Evolutionary conservation across 2,113 vertebrate genomes (phyloP).

Genomic region (Uria lomvia): DNA sequence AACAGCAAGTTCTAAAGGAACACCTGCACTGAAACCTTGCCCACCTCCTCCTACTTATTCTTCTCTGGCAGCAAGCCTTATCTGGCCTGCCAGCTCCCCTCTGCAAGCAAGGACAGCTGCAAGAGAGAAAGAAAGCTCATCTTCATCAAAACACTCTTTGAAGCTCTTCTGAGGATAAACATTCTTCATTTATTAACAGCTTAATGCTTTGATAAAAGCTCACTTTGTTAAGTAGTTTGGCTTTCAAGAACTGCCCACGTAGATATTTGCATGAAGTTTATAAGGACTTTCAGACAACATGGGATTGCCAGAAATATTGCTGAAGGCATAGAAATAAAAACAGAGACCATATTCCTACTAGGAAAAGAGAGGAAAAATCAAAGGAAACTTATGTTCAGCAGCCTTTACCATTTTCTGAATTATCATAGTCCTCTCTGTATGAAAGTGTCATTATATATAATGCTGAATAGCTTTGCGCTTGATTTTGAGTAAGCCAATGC

Average conservation of each 20-base stretch:
- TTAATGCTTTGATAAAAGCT: constrained; percentile 68
- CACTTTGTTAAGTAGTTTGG: constrained; percentile 63
- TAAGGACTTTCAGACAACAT: not conserved
- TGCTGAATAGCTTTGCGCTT: not conserved
- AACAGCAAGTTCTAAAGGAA: constrained; percentile 21
- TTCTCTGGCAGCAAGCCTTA: constrained; percentile 38
- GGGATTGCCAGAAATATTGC: constrained; percentile 21
- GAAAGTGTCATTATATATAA: not conserved
- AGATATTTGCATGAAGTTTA: constrained; percentile 45
- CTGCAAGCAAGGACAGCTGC: constrained; percentile 51
- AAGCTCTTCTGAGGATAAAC: constrained; percentile 60
- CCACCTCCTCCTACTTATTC: not conserved
- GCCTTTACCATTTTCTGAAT: not conserved
- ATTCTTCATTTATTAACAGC: constrained; percentile 65
- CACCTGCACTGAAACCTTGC: constrained; percentile 54
- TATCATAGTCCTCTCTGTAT: not conserved
- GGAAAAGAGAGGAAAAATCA: not conserved
- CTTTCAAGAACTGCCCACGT: not conserved
- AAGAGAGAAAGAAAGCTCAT: constrained; percentile 43
- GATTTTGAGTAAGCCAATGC: not conserved
- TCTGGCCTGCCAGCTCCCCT: constrained; percentile 24
- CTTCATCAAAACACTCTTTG: constrained; percentile 70
- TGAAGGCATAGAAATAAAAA: constrained; percentile 8
- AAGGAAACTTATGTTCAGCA: constrained; percentile 18
- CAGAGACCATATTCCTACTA: not conserved